These are phyloP conservation scores for Oriolus oriolus DNA, from an alignment of 2,113 vertebrate species.

Conservation along the genomic window DNA sequence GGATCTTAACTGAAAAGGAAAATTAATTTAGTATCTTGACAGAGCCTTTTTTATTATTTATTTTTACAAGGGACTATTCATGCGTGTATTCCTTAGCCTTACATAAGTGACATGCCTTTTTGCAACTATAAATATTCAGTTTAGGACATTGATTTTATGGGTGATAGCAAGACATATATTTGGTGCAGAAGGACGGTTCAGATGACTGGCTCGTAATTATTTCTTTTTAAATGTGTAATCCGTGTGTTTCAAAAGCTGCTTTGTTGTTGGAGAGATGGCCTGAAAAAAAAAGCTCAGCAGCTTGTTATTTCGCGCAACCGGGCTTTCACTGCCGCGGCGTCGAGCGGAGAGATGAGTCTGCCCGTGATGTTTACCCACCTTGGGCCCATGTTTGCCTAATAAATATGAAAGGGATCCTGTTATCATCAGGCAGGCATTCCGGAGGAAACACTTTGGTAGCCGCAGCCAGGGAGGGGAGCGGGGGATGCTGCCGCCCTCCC, in stretches of 20 bases:
- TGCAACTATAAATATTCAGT: neutral
- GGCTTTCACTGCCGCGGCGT: neutral
- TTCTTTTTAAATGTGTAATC: neutral
- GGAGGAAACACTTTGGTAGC: constrained; percentile 4
- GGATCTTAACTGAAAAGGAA: constrained; percentile 34
- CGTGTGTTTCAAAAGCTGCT: constrained; percentile 31
- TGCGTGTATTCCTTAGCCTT: neutral
- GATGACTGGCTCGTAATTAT: neutral
- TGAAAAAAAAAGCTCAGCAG: neutral
- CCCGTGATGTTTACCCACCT: constrained; percentile 54
- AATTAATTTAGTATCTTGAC: constrained; percentile 13
- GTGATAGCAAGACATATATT: neutral
- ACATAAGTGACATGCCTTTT: neutral
- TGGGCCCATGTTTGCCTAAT: constrained; percentile 10
- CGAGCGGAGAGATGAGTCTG: constrained; percentile 25
- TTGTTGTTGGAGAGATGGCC: neutral
- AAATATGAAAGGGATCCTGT: constrained; percentile 45
- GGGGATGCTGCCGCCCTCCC: neutral
- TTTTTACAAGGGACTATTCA: neutral
- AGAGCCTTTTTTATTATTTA: neutral
- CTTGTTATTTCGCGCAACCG: neutral
- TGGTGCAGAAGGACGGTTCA: neutral
- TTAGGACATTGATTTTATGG: neutral
- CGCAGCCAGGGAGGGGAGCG: neutral
- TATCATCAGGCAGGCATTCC: constrained; percentile 49